Percentiles rank a stretch among this genome's conserved stretches.
phyloP scores from a whole-genome alignment of 2,797 vertebrate species.

The Eulemur rubriventer region DNA sequence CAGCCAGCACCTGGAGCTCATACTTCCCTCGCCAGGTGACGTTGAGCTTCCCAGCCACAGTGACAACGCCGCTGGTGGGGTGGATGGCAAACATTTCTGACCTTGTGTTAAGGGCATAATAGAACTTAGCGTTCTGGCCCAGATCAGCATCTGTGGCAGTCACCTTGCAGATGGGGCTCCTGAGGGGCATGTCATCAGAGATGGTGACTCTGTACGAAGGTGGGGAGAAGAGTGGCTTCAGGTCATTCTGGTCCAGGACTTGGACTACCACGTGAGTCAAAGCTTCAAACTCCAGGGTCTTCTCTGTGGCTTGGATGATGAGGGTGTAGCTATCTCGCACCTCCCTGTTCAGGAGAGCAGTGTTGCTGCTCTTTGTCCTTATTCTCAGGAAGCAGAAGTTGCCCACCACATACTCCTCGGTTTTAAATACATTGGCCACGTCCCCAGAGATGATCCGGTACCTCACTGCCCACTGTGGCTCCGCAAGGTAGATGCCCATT shows the following conservation, averaged over 20 bases:
- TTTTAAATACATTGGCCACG: conserved; percentile 90
- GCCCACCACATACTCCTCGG: conserved; percentile 90
- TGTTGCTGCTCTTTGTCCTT: conserved; percentile 92
- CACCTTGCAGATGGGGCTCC: conserved; percentile 90
- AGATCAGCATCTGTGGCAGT: conserved; percentile 96
- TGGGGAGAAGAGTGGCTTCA: conserved; percentile 97
- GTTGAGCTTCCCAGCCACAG: conserved; percentile 90
- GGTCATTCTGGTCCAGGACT: conserved; percentile 96
- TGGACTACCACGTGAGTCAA: conserved; percentile 92
- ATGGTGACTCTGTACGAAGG: conserved; percentile 94
- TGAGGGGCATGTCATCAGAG: conserved; percentile 90
- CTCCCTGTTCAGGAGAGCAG: conserved; percentile 94
- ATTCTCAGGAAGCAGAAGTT: conserved; percentile 97
- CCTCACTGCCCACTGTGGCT: conserved; percentile 89
- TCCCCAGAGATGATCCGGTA: conserved; percentile 93
- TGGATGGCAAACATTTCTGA: conserved; percentile 91
- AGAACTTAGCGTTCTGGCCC: conserved; percentile 95
- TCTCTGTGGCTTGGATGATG: conserved; percentile 92
- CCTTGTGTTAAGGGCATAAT: conserved; percentile 92
- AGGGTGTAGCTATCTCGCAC: conserved; percentile 93
- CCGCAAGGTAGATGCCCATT: conserved; percentile 92
- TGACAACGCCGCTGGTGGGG: conserved; percentile 93
- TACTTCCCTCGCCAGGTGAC: conserved; percentile 88
- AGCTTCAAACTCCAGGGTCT: conserved; percentile 85
- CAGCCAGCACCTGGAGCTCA: conserved; percentile 93